Percentiles rank a stretch among this genome's conserved stretches.
phyloP scores from a whole-genome alignment of 2,888 invertebrate genomes.

The Drosophila koepferae region DNA sequence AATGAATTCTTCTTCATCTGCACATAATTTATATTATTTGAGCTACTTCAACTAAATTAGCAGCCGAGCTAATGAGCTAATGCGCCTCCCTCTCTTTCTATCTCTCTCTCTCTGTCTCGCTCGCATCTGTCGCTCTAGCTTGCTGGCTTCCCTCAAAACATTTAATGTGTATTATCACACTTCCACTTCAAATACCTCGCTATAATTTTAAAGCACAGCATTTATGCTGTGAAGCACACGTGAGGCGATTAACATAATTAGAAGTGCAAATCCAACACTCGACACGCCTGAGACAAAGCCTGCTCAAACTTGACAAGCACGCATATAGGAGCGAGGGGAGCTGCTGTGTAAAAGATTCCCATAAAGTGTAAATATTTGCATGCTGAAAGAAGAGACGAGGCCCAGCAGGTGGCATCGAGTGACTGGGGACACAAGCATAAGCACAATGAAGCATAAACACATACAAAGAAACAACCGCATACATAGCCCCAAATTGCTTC shows the following conservation, averaged over 20 bases:
- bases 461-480: conserved; percentile 10
- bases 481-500: conserved; percentile 16
- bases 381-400: conserved; percentile 12
- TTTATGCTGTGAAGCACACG: conserved; percentile 32
- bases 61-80: too few species aligned
- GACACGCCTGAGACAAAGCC: conserved; percentile 33
- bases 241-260: conserved; percentile 55
- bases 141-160: too few species aligned
- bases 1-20: not conserved
- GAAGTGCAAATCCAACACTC: conserved; percentile 42
- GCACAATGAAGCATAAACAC: conserved; percentile 24
- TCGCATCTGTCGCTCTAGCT: too few species aligned
- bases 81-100: too few species aligned
- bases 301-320: conserved; percentile 33
- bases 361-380: conserved; percentile 63
- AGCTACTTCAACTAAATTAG: not conserved
- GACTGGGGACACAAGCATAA: conserved; percentile 29
- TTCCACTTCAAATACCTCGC: conserved; percentile 15
- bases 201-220: conserved; percentile 23
- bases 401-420: conserved; percentile 15
- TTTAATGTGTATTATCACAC: conserved; percentile 18
- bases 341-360: conserved; percentile 22
- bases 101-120: too few species aligned
- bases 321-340: not conserved
- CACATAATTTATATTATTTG: not conserved